phyloP scores from a whole-genome alignment of 1,140 invertebrate species.

The Cydia strobilella region DNA sequence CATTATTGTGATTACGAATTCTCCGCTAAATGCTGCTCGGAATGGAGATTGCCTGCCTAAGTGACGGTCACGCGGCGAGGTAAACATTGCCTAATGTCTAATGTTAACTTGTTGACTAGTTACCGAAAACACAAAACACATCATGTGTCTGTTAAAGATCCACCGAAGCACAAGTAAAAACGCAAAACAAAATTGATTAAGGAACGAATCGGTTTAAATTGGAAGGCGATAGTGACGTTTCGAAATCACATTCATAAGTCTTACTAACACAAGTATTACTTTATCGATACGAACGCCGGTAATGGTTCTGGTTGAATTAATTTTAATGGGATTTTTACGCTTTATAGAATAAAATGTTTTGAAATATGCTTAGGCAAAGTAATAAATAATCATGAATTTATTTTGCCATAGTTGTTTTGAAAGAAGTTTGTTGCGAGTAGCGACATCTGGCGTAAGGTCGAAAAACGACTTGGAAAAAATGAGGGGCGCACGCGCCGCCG shows the following conservation, averaged over 20 bases:
- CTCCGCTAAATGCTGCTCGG: slow-evolving; percentile 74
- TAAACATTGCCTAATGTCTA: slow-evolving; percentile 8
- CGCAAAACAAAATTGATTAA: slow-evolving; percentile 76
- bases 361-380: slow-evolving; percentile 70
- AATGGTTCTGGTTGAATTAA: slow-evolving; percentile 79
- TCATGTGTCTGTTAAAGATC: slow-evolving; percentile 61
- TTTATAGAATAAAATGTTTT: slow-evolving; percentile 77
- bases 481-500: slow-evolving; percentile 63
- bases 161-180: slow-evolving; percentile 66
- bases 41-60: slow-evolving; percentile 61
- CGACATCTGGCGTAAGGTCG: slow-evolving; percentile 56
- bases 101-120: slow-evolving; percentile 33
- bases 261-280: slow-evolving; percentile 75
- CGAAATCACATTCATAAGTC: slow-evolving; percentile 79
- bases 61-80: slow-evolving; percentile 49
- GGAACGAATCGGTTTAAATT: slow-evolving; percentile 80
- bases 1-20: slow-evolving; percentile 79
- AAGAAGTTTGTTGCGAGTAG: slow-evolving; percentile 30
- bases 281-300: slow-evolving; percentile 75
- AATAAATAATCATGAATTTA: slow-evolving; percentile 61
- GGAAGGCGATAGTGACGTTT: slow-evolving; percentile 79
- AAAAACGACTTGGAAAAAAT: slow-evolving; percentile 45
- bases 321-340: slow-evolving; percentile 78
- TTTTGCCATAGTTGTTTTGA: slow-evolving; percentile 29
- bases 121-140: slow-evolving; percentile 57